Evolutionary conservation across 2,113 vertebrate species (phyloP).

Genomic region (Colossoma macropomum): DNA sequence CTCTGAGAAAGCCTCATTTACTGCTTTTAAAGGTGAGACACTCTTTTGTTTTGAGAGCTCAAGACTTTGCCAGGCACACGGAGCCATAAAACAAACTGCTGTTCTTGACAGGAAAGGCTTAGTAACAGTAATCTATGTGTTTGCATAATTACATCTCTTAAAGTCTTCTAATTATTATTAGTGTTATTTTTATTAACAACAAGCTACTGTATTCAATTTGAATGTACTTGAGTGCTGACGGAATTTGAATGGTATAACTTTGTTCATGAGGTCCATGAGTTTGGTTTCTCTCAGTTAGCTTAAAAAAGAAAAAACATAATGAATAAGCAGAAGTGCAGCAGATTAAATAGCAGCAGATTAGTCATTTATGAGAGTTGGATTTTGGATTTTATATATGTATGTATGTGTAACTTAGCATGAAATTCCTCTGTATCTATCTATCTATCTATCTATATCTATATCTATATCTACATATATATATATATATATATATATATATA

Average conservation of each 20-base stretch:
- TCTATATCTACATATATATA: no score
- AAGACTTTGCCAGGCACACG: conserved; percentile 52
- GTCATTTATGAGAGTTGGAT: no score
- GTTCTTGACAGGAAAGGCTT: conserved; percentile 49
- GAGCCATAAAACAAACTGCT: conserved; percentile 45
- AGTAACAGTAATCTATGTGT: conserved; percentile 13
- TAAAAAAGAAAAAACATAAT: background rate
- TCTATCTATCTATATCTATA: no score
- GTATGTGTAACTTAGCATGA: no score
- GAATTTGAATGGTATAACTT: background rate
- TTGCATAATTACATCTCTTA: background rate
- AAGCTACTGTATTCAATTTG: background rate
- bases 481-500: no score
- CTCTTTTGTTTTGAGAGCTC: conserved; percentile 45
- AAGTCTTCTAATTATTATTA: background rate
- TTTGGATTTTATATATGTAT: no score
- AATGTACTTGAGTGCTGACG: background rate
- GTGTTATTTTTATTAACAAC: background rate
- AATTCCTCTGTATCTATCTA: no score
- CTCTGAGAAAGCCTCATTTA: conserved; percentile 26
- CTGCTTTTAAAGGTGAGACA: conserved; percentile 51
- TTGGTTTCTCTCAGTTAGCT: background rate
- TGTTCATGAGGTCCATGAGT: background rate
- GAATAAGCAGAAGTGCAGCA: no score
- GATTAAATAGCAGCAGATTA: no score